phyloP scores from a whole-genome alignment of 2,888 invertebrate genomes.

The Bedellia somnulentella region DNA sequence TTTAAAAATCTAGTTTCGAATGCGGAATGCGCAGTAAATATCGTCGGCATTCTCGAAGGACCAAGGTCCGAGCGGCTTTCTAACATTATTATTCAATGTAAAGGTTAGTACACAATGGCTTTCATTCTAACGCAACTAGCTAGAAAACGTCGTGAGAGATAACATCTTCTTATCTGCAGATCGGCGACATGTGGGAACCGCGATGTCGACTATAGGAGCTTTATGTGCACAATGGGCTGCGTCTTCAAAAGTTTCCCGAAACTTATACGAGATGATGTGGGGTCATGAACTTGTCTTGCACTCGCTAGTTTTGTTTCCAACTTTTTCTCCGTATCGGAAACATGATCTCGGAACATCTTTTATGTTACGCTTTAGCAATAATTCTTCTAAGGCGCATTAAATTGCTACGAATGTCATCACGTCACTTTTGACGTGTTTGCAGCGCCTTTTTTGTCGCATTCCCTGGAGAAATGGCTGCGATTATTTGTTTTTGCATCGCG shows the following conservation, averaged over 20 bases:
- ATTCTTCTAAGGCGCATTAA: too few species aligned
- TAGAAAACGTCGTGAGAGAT: conserved; percentile 15
- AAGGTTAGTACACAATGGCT: conserved; percentile 3
- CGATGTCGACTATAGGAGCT: neutral
- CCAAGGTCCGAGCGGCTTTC: conserved; percentile 1
- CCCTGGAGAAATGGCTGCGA: too few species aligned
- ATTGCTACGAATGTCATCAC: too few species aligned
- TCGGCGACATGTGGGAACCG: conserved; percentile 24
- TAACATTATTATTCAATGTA: conserved; percentile 2
- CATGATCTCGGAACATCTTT: too few species aligned
- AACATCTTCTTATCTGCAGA: conserved; percentile 26
- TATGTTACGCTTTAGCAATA: too few species aligned
- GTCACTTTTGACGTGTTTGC: too few species aligned
- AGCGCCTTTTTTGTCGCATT: too few species aligned
- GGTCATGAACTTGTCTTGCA: neutral
- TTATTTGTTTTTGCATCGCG: too few species aligned
- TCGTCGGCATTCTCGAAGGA: conserved; percentile 2
- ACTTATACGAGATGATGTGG: neutral
- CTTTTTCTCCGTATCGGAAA: too few species aligned
- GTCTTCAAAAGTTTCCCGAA: neutral
- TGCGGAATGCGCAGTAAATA: neutral
- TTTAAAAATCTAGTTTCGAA: too few species aligned
- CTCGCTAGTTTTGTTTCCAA: too few species aligned
- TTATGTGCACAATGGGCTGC: neutral
- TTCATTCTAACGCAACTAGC: too few species aligned